Base-by-base conservation (phyloP, 1,140 invertebrate genomes). In the Lucilia sericata region DNA sequence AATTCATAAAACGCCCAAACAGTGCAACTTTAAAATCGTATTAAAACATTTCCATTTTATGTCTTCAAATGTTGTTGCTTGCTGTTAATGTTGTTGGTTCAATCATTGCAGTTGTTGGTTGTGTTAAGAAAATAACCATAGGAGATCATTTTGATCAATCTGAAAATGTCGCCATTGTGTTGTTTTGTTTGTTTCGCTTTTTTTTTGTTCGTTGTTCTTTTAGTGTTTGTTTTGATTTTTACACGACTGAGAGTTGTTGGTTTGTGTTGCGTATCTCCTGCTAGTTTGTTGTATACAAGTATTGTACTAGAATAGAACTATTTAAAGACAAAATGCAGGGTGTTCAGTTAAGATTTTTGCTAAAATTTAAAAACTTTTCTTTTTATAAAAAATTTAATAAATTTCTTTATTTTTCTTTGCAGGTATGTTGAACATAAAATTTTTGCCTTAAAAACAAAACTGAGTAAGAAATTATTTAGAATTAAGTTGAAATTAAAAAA, bases 21-120 rank as follows among this genome's bases (percentile, higher is more conserved):
- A 70, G 5, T 10, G 10, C 19, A 19, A n/a, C n/a, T 10, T 70
- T 70, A 70, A 19, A 70, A 70, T 21, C 14, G 14, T 7, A 60
- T 17, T 60, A 60, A 17, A 70, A 70, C 65, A 70, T 70, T 70
- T 70, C 65, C 65, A 70, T 70, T 70, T 70, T 70, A 70, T 70
- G 65, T 70, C 7, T 70, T 55, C 13, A 30, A 30, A 30, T 30
- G 25, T 30, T 30, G 25, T 30, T 30, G 25, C 25, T 30, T 30
- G 25, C 25, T 30, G 25, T 30, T 30, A 30, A 30, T 55, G 9
- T 17, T 42, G 9, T 55, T 55, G 51, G 51, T 55, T 55, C 12
- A 42, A 42, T 42, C 7, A 42, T 42, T 42, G 42, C 42, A 8
- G 42, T 42, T 42, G 42, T 42, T 42, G 5, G 51, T 13, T 55